phyloP scores from a whole-genome alignment of 1,140 invertebrate species.

The Zaprionus ornatus region DNA sequence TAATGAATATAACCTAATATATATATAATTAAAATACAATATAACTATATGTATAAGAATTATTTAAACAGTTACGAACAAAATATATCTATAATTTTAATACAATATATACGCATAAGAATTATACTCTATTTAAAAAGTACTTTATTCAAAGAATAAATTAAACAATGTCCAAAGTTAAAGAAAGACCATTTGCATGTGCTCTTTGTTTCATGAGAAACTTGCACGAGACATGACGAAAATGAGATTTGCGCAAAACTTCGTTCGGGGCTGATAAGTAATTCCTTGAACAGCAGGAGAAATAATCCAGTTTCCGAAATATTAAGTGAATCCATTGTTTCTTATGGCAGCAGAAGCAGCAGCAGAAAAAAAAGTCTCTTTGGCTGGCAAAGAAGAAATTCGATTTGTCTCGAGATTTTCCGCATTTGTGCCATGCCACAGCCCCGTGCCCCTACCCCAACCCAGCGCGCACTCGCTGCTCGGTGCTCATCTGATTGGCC shows the following conservation, averaged over 20 bases:
- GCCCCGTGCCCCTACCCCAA: background rate
- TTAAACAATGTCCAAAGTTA: too few species aligned
- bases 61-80: too few species aligned
- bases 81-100: too few species aligned
- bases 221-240: background rate
- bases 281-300: conserved; percentile 4
- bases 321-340: conserved; percentile 13
- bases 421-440: background rate
- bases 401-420: conserved; percentile 56
- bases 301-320: conserved; percentile 4
- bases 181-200: background rate
- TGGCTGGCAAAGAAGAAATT: conserved; percentile 49
- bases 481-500: conserved; percentile 32
- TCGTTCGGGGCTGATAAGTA: conserved; percentile 4
- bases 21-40: background rate
- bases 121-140: background rate
- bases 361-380: background rate
- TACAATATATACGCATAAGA: background rate
- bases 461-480: background rate
- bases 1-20: too few species aligned
- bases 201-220: background rate
- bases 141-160: too few species aligned
- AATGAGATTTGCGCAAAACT: conserved; percentile 4
- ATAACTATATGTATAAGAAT: background rate
- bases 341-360: conserved; percentile 11